These are phyloP conservation scores for Chamaetylas fuelleborni DNA, from an alignment of 2,113 vertebrate species.

Conservation along the genomic window DNA sequence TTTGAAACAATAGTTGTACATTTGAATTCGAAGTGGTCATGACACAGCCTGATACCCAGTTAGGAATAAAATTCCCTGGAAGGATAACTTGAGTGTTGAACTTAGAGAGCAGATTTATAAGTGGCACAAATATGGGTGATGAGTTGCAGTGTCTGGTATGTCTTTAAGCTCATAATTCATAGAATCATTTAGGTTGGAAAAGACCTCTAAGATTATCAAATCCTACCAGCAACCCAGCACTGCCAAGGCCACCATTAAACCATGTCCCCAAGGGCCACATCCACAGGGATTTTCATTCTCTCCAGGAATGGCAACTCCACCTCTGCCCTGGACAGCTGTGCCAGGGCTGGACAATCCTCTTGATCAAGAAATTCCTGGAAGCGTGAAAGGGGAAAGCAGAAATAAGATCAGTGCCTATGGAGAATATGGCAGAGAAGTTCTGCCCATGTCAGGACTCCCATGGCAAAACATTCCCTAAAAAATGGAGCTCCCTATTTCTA, in stretches of 20 bases:
- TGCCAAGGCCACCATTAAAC: neutral
- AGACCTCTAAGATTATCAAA: neutral
- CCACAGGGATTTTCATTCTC: neutral
- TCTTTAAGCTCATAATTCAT: neutral
- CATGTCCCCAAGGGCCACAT: neutral
- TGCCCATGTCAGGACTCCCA: neutral
- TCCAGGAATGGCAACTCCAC: neutral
- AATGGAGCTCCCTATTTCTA: neutral
- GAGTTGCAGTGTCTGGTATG: neutral
- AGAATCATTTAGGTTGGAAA: neutral
- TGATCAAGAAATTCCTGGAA: neutral
- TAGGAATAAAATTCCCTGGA: neutral
- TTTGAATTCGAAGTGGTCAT: neutral
- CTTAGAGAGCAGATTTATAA: neutral
- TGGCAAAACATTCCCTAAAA: neutral
- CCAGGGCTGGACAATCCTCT: neutral
- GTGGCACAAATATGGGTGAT: neutral
- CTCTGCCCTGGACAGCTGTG: neutral
- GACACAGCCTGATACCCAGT: neutral
- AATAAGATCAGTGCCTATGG: accelerated
- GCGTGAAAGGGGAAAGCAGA: neutral
- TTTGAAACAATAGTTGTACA: neutral
- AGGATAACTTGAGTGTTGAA: neutral
- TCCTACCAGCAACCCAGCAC: neutral
- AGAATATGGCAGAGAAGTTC: neutral